Conservation (phyloP, 2,113 vertebrate genomes). For the Lophura nycthemera region DNA sequence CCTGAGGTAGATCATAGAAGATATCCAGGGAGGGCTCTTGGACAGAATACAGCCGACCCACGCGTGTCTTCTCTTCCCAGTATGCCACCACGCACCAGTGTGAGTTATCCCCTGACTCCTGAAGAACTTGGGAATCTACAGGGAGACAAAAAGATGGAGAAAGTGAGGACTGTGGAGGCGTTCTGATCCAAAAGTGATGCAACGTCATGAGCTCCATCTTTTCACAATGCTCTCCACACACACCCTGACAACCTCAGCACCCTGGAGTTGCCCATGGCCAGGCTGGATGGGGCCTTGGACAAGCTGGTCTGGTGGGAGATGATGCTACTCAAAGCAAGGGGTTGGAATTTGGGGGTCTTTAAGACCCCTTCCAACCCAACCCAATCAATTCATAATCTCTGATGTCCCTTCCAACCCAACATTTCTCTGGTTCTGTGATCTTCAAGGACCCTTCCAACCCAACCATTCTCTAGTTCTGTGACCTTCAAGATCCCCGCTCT, state of each 20-base stretch:
- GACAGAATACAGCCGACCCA: slow-evolving; percentile 97
- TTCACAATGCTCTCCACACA: fast-evolving
- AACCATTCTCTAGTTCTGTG: background rate
- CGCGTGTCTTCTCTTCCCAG: slow-evolving; percentile 98
- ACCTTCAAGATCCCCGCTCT: too few species aligned
- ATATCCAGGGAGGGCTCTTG: slow-evolving; percentile 99
- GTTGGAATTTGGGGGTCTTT: background rate
- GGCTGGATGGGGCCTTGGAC: background rate
- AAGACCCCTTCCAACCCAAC: background rate
- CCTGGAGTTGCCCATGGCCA: background rate
- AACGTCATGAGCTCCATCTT: fast-evolving
- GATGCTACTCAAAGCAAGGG: background rate
- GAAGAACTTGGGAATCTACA: slow-evolving; percentile 93
- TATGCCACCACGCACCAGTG: slow-evolving; percentile 99
- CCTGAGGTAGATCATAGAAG: slow-evolving; percentile 99
- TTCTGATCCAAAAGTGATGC: fast-evolving
- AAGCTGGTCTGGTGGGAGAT: background rate
- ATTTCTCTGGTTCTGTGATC: background rate
- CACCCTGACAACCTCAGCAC: fast-evolving
- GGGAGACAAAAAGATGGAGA: background rate
- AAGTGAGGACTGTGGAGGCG: background rate
- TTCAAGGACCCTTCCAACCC: background rate
- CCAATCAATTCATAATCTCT: too few species aligned
- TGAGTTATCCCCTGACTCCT: slow-evolving; percentile 91
- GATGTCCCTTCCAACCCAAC: background rate